phyloP scores from a whole-genome alignment of 35 echinoderm and acorn worm genomes.

The Chiridota heheva region DNA sequence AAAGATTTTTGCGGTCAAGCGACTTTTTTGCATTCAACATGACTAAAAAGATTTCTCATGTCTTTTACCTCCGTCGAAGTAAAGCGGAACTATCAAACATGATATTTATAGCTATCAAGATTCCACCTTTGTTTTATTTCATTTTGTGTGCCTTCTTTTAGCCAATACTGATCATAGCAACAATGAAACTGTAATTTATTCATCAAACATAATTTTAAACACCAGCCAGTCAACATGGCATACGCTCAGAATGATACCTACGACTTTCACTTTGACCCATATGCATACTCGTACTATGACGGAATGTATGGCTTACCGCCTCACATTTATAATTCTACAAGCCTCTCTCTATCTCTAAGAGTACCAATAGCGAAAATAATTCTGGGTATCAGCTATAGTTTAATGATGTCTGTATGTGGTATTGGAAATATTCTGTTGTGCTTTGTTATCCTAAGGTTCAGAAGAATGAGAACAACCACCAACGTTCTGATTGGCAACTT shows the following conservation, averaged over 20 bases:
- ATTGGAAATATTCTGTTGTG: conserved; percentile 86
- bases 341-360: too few relatives aligned
- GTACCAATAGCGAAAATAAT: conserved; percentile 60
- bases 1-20: too few relatives aligned
- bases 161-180: too few relatives aligned
- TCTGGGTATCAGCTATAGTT: conserved; percentile 70
- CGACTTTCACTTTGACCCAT: conserved; percentile 7
- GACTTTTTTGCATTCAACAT: too few relatives aligned
- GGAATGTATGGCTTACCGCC: conserved; percentile 8
- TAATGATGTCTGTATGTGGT: conserved; percentile 83
- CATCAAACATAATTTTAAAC: too few relatives aligned
- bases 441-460: conserved; percentile 80
- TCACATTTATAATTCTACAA: conserved; percentile 4
- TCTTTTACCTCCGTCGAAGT: too few relatives aligned
- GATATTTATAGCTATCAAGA: too few relatives aligned
- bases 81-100: too few relatives aligned
- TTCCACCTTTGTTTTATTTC: too few relatives aligned
- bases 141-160: too few relatives aligned
- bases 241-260: conserved; percentile 6
- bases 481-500: conserved; percentile 96
- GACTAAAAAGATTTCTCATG: too few relatives aligned
- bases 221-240: not conserved
- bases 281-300: not conserved
- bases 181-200: too few relatives aligned
- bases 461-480: conserved; percentile 91